These are phyloP conservation scores for Amiota communis DNA, from an alignment of 2,888 invertebrate genomes.

Conservation along the genomic window DNA sequence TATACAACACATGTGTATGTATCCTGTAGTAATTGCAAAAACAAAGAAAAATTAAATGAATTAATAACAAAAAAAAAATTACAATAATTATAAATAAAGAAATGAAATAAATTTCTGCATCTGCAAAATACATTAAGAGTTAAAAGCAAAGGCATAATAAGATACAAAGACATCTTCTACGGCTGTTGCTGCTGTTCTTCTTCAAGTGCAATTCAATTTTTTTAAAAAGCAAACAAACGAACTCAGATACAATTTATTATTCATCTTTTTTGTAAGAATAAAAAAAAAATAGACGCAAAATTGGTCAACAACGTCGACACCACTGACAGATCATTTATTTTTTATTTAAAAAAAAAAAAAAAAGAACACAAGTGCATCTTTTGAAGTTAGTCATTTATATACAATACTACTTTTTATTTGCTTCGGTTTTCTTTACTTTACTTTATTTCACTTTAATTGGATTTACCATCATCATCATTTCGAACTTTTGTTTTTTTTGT, in stretches of 20 bases:
- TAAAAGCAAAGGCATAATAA: too few relatives aligned
- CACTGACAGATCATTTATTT: too few relatives aligned
- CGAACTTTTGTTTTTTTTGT: slow-evolving; percentile 7
- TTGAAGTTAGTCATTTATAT: too few relatives aligned
- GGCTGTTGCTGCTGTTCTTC: slow-evolving; percentile 15
- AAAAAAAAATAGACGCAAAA: too few relatives aligned
- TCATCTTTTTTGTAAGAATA: too few relatives aligned
- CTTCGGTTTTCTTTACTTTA: not conserved
- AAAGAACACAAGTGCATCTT: too few relatives aligned
- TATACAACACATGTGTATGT: too few relatives aligned
- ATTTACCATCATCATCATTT: not conserved
- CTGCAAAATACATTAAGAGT: not conserved
- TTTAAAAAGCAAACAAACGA: not conserved
- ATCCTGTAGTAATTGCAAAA: too few relatives aligned
- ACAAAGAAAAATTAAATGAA: slow-evolving; percentile 12
- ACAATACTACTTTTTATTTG: not conserved
- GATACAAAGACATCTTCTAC: not conserved
- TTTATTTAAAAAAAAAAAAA: too few relatives aligned
- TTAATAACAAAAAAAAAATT: not conserved
- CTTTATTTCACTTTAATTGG: not conserved
- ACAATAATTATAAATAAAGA: slow-evolving; percentile 34
- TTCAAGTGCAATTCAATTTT: slow-evolving; percentile 10
- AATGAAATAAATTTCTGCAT: not conserved
- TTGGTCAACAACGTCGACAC: too few relatives aligned
- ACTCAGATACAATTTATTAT: too few relatives aligned